Base-by-base conservation (phyloP, 2,113 vertebrate species). In the Loxodonta africana region DNA sequence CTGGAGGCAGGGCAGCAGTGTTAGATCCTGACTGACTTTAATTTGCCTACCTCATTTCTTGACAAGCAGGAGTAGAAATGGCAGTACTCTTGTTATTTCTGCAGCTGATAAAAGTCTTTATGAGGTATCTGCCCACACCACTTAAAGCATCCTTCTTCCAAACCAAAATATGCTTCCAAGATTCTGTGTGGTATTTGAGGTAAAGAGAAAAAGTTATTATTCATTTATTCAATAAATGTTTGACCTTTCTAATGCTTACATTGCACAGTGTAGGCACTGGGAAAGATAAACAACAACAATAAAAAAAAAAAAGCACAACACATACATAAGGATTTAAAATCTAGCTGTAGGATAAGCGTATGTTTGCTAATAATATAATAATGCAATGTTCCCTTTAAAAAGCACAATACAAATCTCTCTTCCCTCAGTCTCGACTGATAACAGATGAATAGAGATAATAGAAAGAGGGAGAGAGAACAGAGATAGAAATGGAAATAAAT, bases 11-110 rank as follows among this genome's bases (percentile, higher is more conserved):
- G 88, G 90, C 97, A 84, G 88, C 77, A 26, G 62, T n/a, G 91
- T 57, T 94, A 85, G 91, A n/a, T 60, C 46, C 94, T 53, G 0
- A 57, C 30, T 1, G 0, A 67, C 88, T 94, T 93, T 41, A 76
- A 51, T 91, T 91, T 15, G 65, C 97, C 96, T 97, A 94, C 94
- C 89, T 44, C 67, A 30, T 62, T 95, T 83, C 88, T 69, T 92
- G 90, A 95, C 92, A 81, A 83, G 62, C 81, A 97, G 57, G n/a
- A 97, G 23, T 23, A 86, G 78, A 94, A 95, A 88, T 8, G 23
- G n/a, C 51, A 57, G 33, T 65, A n/a, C 46, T 76, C 65, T 78
- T 60, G 23, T 88, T 90, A 81, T 84, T 93, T 82, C 71, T 83
- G 63, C 41, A 86, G 77, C 71, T 83, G 87, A 80, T 87, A 63